Base-by-base conservation (phyloP, 2,888 invertebrate genomes). In the Nymphalis c-album region DNA sequence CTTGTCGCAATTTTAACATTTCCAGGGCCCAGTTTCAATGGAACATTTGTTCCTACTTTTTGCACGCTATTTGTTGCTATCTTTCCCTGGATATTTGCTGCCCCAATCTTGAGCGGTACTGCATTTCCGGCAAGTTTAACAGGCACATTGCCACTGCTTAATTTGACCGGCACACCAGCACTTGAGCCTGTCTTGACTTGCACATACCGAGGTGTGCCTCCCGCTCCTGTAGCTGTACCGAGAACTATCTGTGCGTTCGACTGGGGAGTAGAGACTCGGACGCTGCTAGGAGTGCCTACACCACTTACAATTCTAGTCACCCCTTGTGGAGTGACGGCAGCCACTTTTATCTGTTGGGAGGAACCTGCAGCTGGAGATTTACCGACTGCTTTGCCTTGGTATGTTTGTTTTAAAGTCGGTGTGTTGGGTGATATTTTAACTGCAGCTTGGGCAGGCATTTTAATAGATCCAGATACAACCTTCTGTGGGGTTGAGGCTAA, bases 1-100 rank as follows among this genome's bases (percentile, higher is more conserved):
- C 92, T 86, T 0, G 91, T 85, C 55, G 90, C 89, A 17, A 93
- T 90, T 76, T 93, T 93, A 7, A 93, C 89, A 71, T 91, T 92
- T 22, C 91, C 87, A 1, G 87, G 80, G n/a, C 90, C 85, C 1
- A 92, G 77, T 73, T 92, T 93, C 7, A 93, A 79, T 0, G 91
- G 91, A 40, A 90, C 59, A 17, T 64, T 77, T 58, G 83, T 73
- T 1, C 83, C 79, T 8, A 91, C 83, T 72, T 92, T 92, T 71
- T 90, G 89, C 22, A 90, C 74, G 60, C 83, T 85, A 71, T 86
- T 86, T 1, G 86, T 76, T 0, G 85, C 74, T 58, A 90, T 80
- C 72, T 91, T 90, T 64, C 90, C 89, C 71, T 90, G 91, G 57
- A 92, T 77, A 68, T 87, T 88, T 1, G 89, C 86, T 0, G 90